These are phyloP conservation scores for Zosterops hypoxanthus DNA, from an alignment of 2,113 vertebrate genomes.

Conservation along the genomic window DNA sequence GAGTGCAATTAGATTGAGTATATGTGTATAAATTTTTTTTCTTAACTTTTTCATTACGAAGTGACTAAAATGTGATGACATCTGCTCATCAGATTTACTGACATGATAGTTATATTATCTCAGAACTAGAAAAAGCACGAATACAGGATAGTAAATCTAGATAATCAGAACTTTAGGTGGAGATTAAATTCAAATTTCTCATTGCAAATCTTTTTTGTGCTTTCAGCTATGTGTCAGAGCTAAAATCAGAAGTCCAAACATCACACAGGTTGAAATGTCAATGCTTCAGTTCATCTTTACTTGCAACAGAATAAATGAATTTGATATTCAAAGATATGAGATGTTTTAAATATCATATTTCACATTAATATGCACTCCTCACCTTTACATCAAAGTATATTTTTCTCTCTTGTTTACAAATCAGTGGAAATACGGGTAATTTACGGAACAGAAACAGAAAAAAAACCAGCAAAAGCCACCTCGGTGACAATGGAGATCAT, in stretches of 20 bases:
- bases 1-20: not conserved
- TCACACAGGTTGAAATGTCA: not conserved
- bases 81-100: not conserved
- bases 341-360: not conserved
- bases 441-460: not conserved
- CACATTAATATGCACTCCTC: not conserved
- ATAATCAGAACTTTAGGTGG: not conserved
- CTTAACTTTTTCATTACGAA: not conserved
- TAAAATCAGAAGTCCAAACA: not conserved
- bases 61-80: not conserved
- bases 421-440: not conserved
- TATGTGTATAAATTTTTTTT: not conserved
- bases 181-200: not conserved
- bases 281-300: not conserved
- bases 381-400: not conserved
- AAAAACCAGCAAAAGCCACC: accelerated
- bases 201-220: not conserved
- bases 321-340: not conserved
- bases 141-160: not conserved
- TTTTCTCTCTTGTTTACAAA: not conserved
- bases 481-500: not conserved
- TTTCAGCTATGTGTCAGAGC: not conserved
- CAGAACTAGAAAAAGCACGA: not conserved
- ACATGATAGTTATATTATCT: not conserved
- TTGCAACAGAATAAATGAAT: not conserved